Evolutionary conservation across 2,888 invertebrate species (phyloP).

Genomic region (Erebia epiphron): DNA sequence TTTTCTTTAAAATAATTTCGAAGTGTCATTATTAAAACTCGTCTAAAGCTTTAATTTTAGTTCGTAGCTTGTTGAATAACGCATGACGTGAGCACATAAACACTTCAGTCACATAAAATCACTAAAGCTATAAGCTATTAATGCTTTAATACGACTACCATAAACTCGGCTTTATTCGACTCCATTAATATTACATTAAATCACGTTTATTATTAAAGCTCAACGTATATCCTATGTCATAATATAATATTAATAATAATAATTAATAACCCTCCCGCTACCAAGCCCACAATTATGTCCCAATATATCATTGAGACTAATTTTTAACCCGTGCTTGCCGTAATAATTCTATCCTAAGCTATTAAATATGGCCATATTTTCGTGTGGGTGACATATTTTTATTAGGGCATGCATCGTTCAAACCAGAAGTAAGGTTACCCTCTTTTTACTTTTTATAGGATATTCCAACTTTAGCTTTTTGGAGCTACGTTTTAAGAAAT

Average conservation of each 20-base stretch:
- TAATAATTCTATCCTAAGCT: slow-evolving; percentile 38
- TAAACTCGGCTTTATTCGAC: slow-evolving; percentile 18
- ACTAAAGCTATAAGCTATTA: neutral
- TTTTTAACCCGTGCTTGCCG: slow-evolving; percentile 34
- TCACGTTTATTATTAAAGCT: slow-evolving; percentile 27
- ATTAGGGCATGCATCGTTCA: slow-evolving; percentile 41
- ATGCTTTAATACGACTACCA: neutral
- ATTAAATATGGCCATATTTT: slow-evolving; percentile 43
- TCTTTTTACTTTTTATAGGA: neutral
- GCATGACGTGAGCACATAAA: neutral
- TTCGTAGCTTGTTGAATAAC: no score
- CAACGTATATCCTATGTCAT: slow-evolving; percentile 26
- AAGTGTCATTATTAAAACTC: no score
- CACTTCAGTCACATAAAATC: slow-evolving; percentile 9
- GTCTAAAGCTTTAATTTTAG: no score
- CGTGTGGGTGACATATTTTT: slow-evolving; percentile 44
- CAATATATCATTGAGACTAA: slow-evolving; percentile 36
- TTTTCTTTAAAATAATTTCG: no score
- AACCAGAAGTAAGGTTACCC: slow-evolving; percentile 5
- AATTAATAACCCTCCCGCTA: slow-evolving; percentile 9
- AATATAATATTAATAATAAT: slow-evolving; percentile 15
- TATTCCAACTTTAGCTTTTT: neutral
- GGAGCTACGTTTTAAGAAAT: no score
- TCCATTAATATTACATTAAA: slow-evolving; percentile 32
- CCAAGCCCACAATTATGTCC: slow-evolving; percentile 36